Evolutionary conservation across 2,888 invertebrate genomes (phyloP), one percentile per base, ranked within the genome.

Genomic region (Synergus umbraculus): DNA sequence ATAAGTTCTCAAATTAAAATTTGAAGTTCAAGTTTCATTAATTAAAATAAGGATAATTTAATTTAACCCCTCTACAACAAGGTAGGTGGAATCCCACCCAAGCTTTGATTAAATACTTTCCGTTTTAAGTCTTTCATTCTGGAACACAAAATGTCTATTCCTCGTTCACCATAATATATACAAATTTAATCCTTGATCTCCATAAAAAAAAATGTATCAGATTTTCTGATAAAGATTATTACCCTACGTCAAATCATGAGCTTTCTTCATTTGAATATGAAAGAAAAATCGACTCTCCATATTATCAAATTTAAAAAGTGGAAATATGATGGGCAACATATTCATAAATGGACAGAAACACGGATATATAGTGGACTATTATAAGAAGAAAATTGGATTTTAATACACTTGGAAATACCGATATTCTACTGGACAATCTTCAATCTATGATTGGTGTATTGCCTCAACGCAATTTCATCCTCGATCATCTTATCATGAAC

Each of bases 351-450:
- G 73, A 49, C 54, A 73, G n/a, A 29, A 73, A 73, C 54, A 73
- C 15, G 41, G 54, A 4, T 49, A 54, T 37, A 73, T 37, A 73
- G 49, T 58, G 18, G n/a, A 41, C 41, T 41, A n/a, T 73, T 18
- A 54, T 73, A n/a, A 58, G 54, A 73, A 41, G 73, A 7, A 58
- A 29, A 73, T 73, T 54, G 54, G 41, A 73, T 73, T 73, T 73
- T 41, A 73, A 41, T n/a, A 37, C 41, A 41, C 37, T 54, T 73
- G n/a, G 15, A 54, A 49, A 8, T 54, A 54, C 37, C 49, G n/a
- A 37, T 54, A 54, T 37, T 41, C 37, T 37, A 37, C 37, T 73
- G 15, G 10, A 54, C 41, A 73, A 54, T 73, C n/a, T 73, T 73
- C 41, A 54, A 73, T 49, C 54, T 49, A 49, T 49, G 49, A 49